Evolutionary conservation across 2,797 vertebrate genomes (phyloP).

Genomic region (Siniperca scherzeri): DNA sequence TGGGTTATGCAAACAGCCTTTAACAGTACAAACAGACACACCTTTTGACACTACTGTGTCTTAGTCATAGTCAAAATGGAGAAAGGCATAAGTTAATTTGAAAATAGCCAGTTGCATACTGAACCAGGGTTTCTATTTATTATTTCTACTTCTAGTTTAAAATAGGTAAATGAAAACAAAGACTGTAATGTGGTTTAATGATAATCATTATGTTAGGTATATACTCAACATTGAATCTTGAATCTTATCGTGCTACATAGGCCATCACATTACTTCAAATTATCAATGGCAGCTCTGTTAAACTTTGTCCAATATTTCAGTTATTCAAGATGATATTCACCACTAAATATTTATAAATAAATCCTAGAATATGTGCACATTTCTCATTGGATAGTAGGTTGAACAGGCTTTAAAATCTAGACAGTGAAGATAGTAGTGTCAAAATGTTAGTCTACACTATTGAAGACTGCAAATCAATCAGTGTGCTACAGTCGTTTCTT

Average conservation of each 20-base stretch:
- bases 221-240: not conserved
- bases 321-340: slow-evolving; percentile 49
- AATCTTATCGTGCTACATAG: not conserved
- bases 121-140: not conserved
- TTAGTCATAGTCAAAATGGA: not conserved
- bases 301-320: slow-evolving; percentile 31
- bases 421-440: not conserved
- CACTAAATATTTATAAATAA: slow-evolving; percentile 58
- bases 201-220: not conserved
- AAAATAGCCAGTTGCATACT: not conserved
- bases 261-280: not conserved
- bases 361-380: not conserved
- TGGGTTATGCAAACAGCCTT: not conserved
- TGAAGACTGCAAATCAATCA: not conserved
- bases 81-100: not conserved
- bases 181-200: not conserved
- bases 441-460: not conserved
- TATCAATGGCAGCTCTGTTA: slow-evolving; percentile 16
- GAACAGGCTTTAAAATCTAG: not conserved
- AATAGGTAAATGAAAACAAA: not conserved
- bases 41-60: not conserved
- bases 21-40: not conserved
- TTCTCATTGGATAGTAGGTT: not conserved
- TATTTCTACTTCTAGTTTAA: not conserved
- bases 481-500: not conserved